Evolutionary conservation across 2,113 vertebrate species (phyloP).

Genomic region (Oncorhynchus nerka): DNA sequence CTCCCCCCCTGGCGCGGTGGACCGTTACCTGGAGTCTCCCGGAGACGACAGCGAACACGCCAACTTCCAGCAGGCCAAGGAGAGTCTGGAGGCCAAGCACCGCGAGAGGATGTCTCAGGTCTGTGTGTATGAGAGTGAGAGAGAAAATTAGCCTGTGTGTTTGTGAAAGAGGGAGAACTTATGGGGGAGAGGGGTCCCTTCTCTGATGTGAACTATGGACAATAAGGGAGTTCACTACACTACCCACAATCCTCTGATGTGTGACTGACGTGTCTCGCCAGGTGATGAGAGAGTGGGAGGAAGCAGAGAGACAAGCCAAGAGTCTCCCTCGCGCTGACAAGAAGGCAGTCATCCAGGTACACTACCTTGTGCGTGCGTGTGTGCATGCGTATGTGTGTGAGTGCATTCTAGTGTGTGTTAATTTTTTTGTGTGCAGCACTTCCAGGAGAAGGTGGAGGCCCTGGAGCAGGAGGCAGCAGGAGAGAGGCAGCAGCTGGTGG

Average conservation of each 20-base stretch:
- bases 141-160: background rate
- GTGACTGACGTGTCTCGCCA: constrained; percentile 45
- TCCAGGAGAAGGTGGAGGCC: constrained; percentile 92
- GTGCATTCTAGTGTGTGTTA: background rate
- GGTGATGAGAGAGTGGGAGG: constrained; percentile 99
- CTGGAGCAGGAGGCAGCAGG: constrained; percentile 93
- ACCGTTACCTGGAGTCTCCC: constrained; percentile 91
- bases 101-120: constrained; percentile 93
- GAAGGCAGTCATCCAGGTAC: constrained; percentile 94
- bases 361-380: background rate
- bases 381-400: background rate
- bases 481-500: constrained; percentile 96
- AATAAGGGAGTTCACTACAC: background rate
- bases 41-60: constrained; percentile 90
- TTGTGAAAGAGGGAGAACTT: background rate
- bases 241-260: background rate
- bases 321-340: constrained; percentile 92
- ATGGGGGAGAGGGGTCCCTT: background rate
- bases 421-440: constrained; percentile 75
- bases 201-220: background rate
- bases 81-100: constrained; percentile 92
- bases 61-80: constrained; percentile 94
- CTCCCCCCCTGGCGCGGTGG: constrained; percentile 87
- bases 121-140: constrained; percentile 20
- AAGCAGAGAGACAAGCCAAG: constrained; percentile 90